Conservation (phyloP, 2,797 vertebrate genomes). For the Tokudaia tokunoshimensis region DNA sequence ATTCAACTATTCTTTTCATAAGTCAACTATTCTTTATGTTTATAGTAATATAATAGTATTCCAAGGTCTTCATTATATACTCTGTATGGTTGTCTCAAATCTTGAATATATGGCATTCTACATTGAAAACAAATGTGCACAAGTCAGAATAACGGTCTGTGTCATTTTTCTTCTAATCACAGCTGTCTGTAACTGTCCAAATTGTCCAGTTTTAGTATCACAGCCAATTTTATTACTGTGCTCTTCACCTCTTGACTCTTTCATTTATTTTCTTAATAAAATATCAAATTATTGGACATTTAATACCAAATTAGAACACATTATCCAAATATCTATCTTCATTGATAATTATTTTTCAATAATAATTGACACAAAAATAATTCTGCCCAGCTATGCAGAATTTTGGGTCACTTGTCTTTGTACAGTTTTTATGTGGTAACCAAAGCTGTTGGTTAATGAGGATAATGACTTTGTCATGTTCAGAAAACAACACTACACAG, state of each 20-base stretch:
- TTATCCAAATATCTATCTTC: not conserved
- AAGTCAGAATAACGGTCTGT: not conserved
- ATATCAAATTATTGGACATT: conserved; percentile 13
- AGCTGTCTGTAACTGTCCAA: not conserved
- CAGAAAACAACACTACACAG: not conserved
- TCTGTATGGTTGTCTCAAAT: conserved; percentile 19
- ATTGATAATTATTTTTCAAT: conserved; percentile 29
- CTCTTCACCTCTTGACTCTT: not conserved
- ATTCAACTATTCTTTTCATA: not conserved
- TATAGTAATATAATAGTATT: not conserved
- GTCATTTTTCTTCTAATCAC: not conserved
- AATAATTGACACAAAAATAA: not conserved
- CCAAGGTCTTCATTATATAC: not conserved
- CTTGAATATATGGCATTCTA: not conserved
- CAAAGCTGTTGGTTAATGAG: not conserved
- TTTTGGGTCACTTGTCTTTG: not conserved
- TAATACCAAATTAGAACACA: not conserved
- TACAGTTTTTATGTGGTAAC: not conserved
- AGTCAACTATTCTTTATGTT: not conserved
- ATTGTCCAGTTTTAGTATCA: conserved; percentile 21
- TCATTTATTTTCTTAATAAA: conserved; percentile 51
- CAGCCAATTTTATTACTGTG: not conserved
- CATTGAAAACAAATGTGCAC: not conserved
- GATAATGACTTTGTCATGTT: no score
- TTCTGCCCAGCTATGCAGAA: not conserved